Percentiles rank a stretch among this genome's conserved stretches.
phyloP scores from a whole-genome alignment of 2,888 invertebrate genomes.

The Pasiphila rectangulata region DNA sequence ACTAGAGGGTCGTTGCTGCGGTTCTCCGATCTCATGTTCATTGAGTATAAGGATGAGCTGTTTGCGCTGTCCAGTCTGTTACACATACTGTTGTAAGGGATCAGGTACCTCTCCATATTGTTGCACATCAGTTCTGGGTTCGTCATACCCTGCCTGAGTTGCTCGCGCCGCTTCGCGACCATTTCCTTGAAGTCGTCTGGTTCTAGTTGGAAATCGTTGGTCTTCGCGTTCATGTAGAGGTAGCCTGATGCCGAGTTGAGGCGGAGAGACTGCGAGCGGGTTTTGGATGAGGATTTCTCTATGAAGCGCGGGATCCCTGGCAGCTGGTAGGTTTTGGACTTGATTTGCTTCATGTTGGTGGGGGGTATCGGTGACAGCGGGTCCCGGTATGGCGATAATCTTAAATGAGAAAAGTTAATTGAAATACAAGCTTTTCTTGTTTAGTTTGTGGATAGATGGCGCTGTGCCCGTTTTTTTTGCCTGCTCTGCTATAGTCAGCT shows the following conservation, averaged over 20 bases:
- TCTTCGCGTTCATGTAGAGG: constrained; percentile 74
- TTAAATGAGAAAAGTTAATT: constrained; percentile 31
- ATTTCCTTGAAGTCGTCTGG: constrained; percentile 73
- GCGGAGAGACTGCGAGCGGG: constrained; percentile 65
- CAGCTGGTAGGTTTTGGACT: constrained; percentile 57
- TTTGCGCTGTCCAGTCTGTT: constrained; percentile 54
- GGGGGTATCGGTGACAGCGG: constrained; percentile 71
- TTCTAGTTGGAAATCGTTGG: constrained; percentile 73
- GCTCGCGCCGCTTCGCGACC: constrained; percentile 68
- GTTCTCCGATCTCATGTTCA: constrained; percentile 64
- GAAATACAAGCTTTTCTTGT: background rate
- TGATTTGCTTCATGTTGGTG: constrained; percentile 64
- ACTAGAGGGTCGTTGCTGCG: constrained; percentile 72
- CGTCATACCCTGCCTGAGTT: constrained; percentile 67
- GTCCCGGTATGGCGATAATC: constrained; percentile 65
- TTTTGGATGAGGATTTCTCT: constrained; percentile 64
- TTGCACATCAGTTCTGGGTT: constrained; percentile 61
- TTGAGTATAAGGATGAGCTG: constrained; percentile 66
- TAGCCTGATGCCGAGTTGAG: constrained; percentile 76
- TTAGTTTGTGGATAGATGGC: too few species aligned
- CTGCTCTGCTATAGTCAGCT: too few species aligned
- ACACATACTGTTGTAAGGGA: constrained; percentile 57
- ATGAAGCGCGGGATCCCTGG: constrained; percentile 67
- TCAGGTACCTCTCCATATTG: constrained; percentile 56
- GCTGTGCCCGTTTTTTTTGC: too few species aligned